phyloP scores from a whole-genome alignment of 2,113 vertebrate species.

The Taxidea taxus region DNA sequence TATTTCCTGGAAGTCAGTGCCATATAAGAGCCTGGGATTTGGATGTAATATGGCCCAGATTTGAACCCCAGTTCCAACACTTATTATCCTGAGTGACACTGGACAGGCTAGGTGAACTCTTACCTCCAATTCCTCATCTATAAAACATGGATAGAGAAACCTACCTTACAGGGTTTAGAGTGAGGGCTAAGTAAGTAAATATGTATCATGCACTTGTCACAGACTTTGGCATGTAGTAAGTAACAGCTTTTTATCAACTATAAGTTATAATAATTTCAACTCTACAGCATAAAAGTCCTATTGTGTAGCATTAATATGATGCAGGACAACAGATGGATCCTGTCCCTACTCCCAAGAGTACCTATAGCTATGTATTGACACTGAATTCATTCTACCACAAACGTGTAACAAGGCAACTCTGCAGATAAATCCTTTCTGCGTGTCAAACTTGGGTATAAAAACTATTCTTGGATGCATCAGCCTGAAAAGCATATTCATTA shows the following conservation, averaged over 20 bases:
- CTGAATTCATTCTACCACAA: neutral
- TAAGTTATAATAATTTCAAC: neutral
- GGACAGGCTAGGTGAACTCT: neutral
- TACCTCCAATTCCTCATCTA: neutral
- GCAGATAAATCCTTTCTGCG: neutral
- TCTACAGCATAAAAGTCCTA: neutral
- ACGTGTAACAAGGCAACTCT: neutral
- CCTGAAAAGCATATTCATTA: conserved; percentile 13
- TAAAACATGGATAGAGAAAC: neutral
- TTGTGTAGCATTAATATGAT: neutral
- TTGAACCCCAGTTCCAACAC: neutral
- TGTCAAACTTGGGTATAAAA: neutral
- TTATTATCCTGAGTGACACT: neutral
- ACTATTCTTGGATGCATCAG: neutral
- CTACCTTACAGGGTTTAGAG: neutral
- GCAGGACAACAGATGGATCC: neutral
- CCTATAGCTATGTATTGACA: neutral
- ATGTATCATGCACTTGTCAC: neutral
- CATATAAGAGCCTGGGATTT: neutral
- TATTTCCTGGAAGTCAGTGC: neutral
- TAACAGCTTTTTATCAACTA: neutral
- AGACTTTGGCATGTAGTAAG: neutral
- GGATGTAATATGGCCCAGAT: neutral
- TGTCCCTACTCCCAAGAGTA: neutral
- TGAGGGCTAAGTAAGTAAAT: neutral